These are phyloP conservation scores for Drosophila suzukii DNA, from an alignment of 1,140 invertebrate genomes.

Conservation along the genomic window DNA sequence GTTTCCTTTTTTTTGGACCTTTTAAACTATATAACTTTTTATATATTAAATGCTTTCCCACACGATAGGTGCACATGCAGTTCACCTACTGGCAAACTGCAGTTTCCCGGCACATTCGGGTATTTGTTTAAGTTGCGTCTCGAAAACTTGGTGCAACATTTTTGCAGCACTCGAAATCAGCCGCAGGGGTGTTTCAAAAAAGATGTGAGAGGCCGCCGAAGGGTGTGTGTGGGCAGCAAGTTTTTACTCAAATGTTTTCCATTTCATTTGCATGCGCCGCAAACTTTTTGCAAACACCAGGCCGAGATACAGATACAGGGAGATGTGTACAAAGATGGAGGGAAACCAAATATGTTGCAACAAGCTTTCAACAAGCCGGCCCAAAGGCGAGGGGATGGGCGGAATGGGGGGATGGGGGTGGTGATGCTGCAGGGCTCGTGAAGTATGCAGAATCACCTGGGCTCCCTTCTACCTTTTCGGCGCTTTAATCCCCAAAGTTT, in stretches of 20 bases:
- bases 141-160: conserved; percentile 61
- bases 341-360: conserved; percentile 58
- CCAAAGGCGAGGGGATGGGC: neutral
- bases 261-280: conserved; percentile 74
- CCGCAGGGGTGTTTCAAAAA: conserved; percentile 8
- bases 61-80: conserved; percentile 28
- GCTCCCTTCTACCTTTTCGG: neutral
- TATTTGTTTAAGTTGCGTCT: conserved; percentile 62
- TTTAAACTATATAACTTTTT: neutral
- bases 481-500: neutral
- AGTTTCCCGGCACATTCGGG: conserved; percentile 15
- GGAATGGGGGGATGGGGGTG: too few relatives aligned
- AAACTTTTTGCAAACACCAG: conserved; percentile 54
- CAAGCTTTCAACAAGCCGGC: conserved; percentile 53
- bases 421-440: conserved; percentile 30
- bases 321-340: conserved; percentile 11
- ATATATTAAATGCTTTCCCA: too few relatives aligned
- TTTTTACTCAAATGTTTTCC: conserved; percentile 74
- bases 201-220: conserved; percentile 11
- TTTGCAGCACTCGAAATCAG: conserved; percentile 26
- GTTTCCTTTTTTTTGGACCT: conserved; percentile 1
- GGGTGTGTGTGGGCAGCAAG: conserved; percentile 3
- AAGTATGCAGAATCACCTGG: conserved; percentile 46
- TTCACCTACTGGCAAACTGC: conserved; percentile 18
- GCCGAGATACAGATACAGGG: conserved; percentile 7